Conservation (phyloP, 2,113 vertebrate species). For the Formicarius rufipectus region DNA sequence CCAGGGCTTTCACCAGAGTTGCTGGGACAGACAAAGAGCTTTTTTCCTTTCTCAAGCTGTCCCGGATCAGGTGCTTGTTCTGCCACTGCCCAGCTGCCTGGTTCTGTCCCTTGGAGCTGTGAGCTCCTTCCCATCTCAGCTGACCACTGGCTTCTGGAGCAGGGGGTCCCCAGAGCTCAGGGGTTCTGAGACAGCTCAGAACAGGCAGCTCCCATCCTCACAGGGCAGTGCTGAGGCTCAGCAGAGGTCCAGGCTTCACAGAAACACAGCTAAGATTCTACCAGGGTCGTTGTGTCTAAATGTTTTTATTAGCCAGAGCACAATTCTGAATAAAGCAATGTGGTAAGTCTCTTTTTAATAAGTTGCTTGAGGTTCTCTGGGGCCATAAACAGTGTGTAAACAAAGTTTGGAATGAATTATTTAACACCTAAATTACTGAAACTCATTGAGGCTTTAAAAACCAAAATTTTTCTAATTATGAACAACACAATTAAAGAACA, state of each 20-base stretch:
- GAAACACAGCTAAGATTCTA: not conserved
- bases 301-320: not conserved
- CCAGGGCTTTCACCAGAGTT: not conserved
- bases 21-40: not conserved
- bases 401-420: not conserved
- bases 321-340: not conserved
- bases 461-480: not conserved
- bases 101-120: not conserved
- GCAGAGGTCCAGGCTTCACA: not conserved
- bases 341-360: not conserved
- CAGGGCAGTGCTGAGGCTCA: not conserved
- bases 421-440: not conserved
- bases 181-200: fast-evolving
- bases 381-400: not conserved
- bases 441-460: not conserved
- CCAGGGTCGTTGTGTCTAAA: not conserved
- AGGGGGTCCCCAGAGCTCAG: not conserved
- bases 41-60: not conserved
- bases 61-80: not conserved
- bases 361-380: not conserved
- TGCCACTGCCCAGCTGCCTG: not conserved
- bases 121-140: not conserved
- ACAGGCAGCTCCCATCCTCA: not conserved
- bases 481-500: not conserved
- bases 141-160: not conserved